phyloP scores from a whole-genome alignment of 1,140 invertebrate genomes.

The Drosophila sproati region DNA sequence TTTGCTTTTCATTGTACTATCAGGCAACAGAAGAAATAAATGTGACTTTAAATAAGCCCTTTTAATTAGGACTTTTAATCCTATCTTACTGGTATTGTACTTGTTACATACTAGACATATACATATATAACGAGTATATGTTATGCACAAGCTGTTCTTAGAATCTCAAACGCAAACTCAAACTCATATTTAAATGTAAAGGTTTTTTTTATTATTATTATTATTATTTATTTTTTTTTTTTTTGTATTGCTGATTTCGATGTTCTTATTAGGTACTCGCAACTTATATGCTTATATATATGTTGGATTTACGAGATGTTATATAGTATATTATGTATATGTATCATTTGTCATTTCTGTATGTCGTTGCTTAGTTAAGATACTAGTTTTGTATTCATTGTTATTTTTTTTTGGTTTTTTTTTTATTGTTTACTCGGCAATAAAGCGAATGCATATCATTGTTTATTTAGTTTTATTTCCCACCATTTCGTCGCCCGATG shows the following conservation, averaged over 20 bases:
- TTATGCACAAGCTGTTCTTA: slow-evolving; percentile 14
- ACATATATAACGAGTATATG: neutral
- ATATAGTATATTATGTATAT: neutral
- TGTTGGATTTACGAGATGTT: neutral
- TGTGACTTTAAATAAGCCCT: slow-evolving; percentile 38
- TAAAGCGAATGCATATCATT: slow-evolving; percentile 77
- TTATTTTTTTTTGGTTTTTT: slow-evolving; percentile 28
- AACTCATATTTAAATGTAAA: slow-evolving; percentile 9
- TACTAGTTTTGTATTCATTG: slow-evolving; percentile 33
- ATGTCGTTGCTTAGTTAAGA: slow-evolving; percentile 35
- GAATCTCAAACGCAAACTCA: slow-evolving; percentile 25
- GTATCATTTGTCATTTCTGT: slow-evolving; percentile 19
- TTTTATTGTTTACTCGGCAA: slow-evolving; percentile 56
- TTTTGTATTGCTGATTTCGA: neutral
- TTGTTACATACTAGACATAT: too few relatives aligned
- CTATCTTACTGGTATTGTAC: neutral
- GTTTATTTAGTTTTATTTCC: slow-evolving; percentile 50
- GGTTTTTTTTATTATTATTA: slow-evolving; percentile 6
- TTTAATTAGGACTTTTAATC: slow-evolving; percentile 21
- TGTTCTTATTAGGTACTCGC: neutral
- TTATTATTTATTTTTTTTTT: neutral
- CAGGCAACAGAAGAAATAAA: slow-evolving; percentile 35
- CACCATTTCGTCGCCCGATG: neutral
- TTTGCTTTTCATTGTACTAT: slow-evolving; percentile 28
- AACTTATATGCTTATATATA: slow-evolving; percentile 5